Evolutionary conservation across 2,113 vertebrate genomes (phyloP).

Genomic region (Eonycteris spelaea): DNA sequence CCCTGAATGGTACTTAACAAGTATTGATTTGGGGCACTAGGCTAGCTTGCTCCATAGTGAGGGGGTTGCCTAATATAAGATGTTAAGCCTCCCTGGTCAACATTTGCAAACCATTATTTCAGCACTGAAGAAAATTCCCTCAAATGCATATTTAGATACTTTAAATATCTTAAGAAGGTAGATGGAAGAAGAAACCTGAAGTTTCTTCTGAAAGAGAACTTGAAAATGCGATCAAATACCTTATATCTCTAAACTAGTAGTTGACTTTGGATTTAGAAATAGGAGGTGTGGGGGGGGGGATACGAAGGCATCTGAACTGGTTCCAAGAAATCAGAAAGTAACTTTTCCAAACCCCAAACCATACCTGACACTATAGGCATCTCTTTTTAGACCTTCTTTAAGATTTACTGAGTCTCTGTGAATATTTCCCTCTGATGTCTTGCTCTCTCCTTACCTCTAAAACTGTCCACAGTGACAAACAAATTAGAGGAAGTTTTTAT

Average conservation of each 20-base stretch:
- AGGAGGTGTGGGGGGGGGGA: neutral
- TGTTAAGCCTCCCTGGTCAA: slow-evolving; percentile 4
- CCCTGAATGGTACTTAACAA: neutral
- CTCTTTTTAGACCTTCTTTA: neutral
- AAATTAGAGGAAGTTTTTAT: slow-evolving; percentile 7
- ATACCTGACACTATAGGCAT: neutral
- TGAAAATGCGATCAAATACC: slow-evolving; percentile 21
- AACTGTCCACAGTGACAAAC: neutral
- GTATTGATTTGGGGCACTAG: neutral
- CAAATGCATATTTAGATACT: neutral
- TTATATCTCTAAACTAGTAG: slow-evolving; percentile 7
- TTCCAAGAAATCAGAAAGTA: slow-evolving; percentile 23
- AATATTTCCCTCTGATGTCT: neutral
- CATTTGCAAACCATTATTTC: slow-evolving; percentile 31
- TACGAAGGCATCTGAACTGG: neutral
- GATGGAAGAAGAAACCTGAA: slow-evolving; percentile 6
- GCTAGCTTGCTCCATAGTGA: neutral
- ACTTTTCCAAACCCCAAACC: neutral
- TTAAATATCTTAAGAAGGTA: neutral
- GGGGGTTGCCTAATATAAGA: neutral
- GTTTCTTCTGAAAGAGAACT: slow-evolving; percentile 36
- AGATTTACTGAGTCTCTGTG: neutral
- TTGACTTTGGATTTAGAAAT: neutral
- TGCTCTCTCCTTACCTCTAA: neutral
- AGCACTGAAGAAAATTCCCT: slow-evolving; percentile 20